Conservation (phyloP, 2,888 invertebrate genomes). For the Lasioglossum villosulum region DNA sequence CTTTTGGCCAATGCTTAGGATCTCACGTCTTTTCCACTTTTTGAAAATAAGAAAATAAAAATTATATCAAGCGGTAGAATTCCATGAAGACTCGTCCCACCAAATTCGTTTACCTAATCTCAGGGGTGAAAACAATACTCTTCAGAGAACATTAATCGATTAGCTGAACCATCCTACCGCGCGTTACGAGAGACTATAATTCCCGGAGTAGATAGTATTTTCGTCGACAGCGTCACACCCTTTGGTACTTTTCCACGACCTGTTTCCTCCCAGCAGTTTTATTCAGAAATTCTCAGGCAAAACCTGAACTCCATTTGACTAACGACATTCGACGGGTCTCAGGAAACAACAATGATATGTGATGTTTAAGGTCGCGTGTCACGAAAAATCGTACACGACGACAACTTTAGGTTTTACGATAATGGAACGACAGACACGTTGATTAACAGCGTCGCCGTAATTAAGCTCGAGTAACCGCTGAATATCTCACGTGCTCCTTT, state of each 20-base stretch:
- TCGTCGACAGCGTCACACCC: slow-evolving; percentile 27
- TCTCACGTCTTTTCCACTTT: neutral
- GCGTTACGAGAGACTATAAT: neutral
- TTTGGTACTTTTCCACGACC: slow-evolving; percentile 36
- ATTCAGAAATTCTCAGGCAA: neutral
- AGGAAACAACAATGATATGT: neutral
- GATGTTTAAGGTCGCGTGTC: neutral
- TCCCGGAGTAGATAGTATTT: neutral
- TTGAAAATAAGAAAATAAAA: neutral
- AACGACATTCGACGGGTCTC: neutral
- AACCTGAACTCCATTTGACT: neutral
- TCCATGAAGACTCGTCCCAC: neutral
- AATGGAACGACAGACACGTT: neutral
- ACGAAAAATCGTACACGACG: neutral
- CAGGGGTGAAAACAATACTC: neutral
- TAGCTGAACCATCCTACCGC: neutral
- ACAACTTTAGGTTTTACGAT: neutral
- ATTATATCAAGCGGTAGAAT: neutral
- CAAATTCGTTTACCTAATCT: neutral
- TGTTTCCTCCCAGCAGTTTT: slow-evolving; percentile 20
- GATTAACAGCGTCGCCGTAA: neutral
- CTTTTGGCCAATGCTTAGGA: too few species aligned
- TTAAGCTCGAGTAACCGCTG: neutral
- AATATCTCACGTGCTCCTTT: neutral
- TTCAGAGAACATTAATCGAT: neutral